Evolutionary conservation across 2,113 vertebrate species (phyloP), one percentile per base, ranked within the genome.

Genomic region (Salvelinus alpinus): DNA sequence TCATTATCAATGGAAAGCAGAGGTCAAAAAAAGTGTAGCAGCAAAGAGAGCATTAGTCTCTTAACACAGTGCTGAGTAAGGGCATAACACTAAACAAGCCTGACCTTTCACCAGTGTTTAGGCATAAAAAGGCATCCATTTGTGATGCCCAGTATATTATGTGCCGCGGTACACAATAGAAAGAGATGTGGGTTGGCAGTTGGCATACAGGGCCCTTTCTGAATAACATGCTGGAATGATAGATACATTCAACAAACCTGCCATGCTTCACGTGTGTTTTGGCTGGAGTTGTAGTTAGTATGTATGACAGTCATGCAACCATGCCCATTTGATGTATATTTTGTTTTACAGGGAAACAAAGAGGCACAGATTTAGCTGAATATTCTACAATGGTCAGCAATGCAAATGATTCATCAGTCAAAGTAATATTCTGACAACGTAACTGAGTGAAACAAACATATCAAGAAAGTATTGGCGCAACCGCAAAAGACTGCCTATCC

Each of bases 1-100:
- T 25, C 22, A 16, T 80, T 79, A 80, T 84, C 76, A 80, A 72
- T 5, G 74, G 78, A 78, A 85, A 80, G 76, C 78, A 72, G 27
- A 48, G 60, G 14, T 13, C 12, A 76, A 77, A 60, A 5, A 67
- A 25, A 7, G 77, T 1, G 25, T 54, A 34, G 8, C 0, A 20
- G n/a, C 66, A 74, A 25, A 74, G 25, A 24, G 60, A 71, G 72
- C 13, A 2, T 57, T 25, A 34, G 51, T 76, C n/a, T 70, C 47
- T 44, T 44, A 83, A 54, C 51, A 16, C 34, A 70, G 27, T 29
- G 81, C 75, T 85, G 86, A 83, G 77, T 81, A 75, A 82, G 44
- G 22, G 64, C 31, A 1, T 2, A 22, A 9, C 29, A 16, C 71
- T 51, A 75, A 73, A 84, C 47, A 82, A 81, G 73, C 73, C 54